Base-by-base conservation (phyloP, 2,888 invertebrate genomes). In the Drosophila peninsularis region DNA sequence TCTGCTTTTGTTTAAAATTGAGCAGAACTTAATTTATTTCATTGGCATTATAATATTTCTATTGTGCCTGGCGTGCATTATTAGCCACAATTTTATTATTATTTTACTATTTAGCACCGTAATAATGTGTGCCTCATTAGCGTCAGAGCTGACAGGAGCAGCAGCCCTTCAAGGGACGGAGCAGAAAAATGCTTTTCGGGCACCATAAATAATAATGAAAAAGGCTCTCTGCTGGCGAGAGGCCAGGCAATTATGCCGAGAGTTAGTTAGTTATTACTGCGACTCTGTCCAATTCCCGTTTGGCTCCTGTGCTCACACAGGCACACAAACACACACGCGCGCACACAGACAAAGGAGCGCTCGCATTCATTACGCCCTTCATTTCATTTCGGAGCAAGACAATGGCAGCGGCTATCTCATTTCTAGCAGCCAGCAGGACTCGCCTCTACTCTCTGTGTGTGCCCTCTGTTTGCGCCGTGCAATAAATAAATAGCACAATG, bases 401-500 rank as follows among this genome's bases (percentile, higher is more conserved):
- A 83, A 88, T 88, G 78, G 75, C 69, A 69, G 62, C 49, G 82
- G 80, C 88, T 88, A 88, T 83, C 82, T 88, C 78, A 80, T 85
- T 82, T 70, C 62, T 61, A 78, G 56, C 85, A 87, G 80, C 45
- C 58, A 45, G 49, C 57, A 55, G 39, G 30, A 47, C 61, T 65
- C 37, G 24, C n/a, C 32, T 47, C 54, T 36, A 62, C 39, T 49
- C 61, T 52, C 61, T n/a, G 27, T 42, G 45, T 54, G 5, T n/a
- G 44, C 34, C 44, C 14, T 39, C 58, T 63, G 47, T 44, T 57
- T 47, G 60, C 36, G 63, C 52, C 69, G 52, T 72, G 82, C 80
- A 78, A 83, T 83, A 83, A 85, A 83, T 83, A 83, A 82, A 78
- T 82, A 71, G 75, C 65, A 88, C 83, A 88, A 82, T 82, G 82